These are phyloP conservation scores for Formicarius rufipectus DNA, from an alignment of 2,113 vertebrate species.

Conservation along the genomic window DNA sequence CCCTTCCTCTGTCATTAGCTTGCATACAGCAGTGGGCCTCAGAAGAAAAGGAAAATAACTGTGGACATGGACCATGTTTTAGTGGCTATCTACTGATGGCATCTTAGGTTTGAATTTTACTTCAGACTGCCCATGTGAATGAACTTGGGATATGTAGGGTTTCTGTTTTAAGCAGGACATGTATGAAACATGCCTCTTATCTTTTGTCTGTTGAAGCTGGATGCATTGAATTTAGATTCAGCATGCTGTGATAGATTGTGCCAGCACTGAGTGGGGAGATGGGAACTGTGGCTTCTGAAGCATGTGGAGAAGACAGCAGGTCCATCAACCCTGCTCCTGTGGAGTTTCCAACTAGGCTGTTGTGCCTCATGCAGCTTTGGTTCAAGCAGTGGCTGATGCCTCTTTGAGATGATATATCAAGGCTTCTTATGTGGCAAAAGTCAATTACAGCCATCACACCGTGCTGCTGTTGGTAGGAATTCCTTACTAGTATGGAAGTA, in stretches of 20 bases:
- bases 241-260: fast-evolving
- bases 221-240: neutral
- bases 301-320: neutral
- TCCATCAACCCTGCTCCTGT: neutral
- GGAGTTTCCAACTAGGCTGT: neutral
- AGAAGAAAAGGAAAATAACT: neutral
- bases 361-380: neutral
- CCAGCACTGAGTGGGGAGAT: neutral
- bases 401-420: neutral
- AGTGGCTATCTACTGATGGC: neutral
- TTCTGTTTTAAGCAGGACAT: neutral
- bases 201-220: neutral
- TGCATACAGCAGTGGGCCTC: neutral
- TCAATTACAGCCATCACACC: neutral
- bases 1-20: neutral
- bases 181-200: fast-evolving
- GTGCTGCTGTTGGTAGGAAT: neutral
- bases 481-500: neutral
- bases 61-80: neutral
- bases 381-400: neutral
- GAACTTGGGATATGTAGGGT: fast-evolving
- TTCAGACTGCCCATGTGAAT: neutral
- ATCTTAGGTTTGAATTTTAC: neutral
- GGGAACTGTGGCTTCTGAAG: neutral
- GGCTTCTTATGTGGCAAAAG: neutral